phyloP scores from a whole-genome alignment of 2,113 vertebrate genomes.

The Lynx canadensis region DNA sequence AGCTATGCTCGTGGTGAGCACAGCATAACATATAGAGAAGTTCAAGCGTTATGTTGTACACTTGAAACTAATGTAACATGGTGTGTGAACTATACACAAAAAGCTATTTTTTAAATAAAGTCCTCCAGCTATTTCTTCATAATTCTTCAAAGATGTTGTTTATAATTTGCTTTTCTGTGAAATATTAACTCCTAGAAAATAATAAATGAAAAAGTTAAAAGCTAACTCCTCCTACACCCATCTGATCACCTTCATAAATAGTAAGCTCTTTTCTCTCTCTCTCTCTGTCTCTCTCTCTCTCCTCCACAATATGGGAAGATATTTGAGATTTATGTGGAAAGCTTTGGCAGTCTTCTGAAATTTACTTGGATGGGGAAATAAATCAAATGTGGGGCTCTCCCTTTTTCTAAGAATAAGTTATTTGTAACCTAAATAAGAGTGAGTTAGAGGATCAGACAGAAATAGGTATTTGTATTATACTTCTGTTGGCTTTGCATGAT shows the following conservation, averaged over 20 bases:
- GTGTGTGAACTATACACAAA: neutral
- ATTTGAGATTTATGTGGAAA: constrained; percentile 45
- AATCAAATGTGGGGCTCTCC: constrained; percentile 27
- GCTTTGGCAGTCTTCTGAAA: constrained; percentile 43
- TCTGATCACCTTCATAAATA: constrained; percentile 39
- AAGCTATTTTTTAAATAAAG: neutral
- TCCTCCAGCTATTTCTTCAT: neutral
- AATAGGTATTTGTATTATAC: neutral
- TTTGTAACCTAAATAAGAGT: constrained; percentile 50
- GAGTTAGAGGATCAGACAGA: neutral
- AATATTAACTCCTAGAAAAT: constrained; percentile 1
- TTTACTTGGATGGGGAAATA: constrained; percentile 37
- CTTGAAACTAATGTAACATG: neutral
- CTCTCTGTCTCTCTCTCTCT: too few relatives aligned
- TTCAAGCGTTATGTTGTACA: neutral
- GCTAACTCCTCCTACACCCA: neutral
- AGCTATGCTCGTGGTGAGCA: neutral
- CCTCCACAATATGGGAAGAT: neutral
- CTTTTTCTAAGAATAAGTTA: constrained; percentile 28
- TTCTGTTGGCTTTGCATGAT: neutral
- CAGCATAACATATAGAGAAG: neutral
- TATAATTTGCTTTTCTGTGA: neutral
- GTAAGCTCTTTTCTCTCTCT: neutral
- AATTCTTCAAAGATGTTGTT: neutral
- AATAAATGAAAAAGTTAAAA: constrained; percentile 33